phyloP scores from a whole-genome alignment of 1,140 invertebrate species.

The Drosophila triauraria region DNA sequence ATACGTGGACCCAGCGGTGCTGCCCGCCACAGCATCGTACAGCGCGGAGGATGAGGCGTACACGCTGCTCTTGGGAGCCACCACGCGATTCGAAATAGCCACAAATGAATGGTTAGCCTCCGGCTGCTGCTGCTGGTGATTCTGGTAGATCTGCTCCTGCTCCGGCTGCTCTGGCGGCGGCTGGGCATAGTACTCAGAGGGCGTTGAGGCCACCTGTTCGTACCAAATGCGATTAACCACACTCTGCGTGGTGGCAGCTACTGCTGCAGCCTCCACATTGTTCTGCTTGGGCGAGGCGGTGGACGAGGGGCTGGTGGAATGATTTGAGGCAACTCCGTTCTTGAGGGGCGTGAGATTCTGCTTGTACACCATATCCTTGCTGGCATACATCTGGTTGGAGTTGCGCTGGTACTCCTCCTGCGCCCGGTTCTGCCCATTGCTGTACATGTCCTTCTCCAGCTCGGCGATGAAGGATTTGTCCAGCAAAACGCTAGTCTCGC shows the following conservation, averaged over 20 bases:
- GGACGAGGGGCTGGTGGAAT: conserved; percentile 64
- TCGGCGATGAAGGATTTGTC: conserved; percentile 88
- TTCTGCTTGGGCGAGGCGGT: conserved; percentile 65
- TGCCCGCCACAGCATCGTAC: conserved; percentile 74
- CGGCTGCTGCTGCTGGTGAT: conserved; percentile 48
- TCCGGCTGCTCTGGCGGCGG: conserved; percentile 46
- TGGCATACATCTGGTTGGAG: conserved; percentile 85
- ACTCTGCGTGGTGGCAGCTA: conserved; percentile 65
- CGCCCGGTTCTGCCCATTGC: conserved; percentile 64
- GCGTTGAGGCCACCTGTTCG: conserved; percentile 67
- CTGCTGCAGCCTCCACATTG: conserved; percentile 59
- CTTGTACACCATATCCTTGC: conserved; percentile 75
- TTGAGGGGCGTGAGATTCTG: conserved; percentile 80
- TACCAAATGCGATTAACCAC: conserved; percentile 86
- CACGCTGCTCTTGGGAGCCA: conserved; percentile 62
- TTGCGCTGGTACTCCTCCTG: conserved; percentile 85
- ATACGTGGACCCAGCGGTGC: conserved; percentile 73
- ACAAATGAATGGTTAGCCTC: conserved; percentile 79
- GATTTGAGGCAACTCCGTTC: conserved; percentile 63
- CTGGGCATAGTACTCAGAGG: conserved; percentile 71
- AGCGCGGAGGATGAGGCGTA: conserved; percentile 66
- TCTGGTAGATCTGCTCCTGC: conserved; percentile 71
- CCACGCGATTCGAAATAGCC: conserved; percentile 80
- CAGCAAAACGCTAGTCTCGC: conserved; percentile 74
- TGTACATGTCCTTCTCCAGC: conserved; percentile 87